Evolutionary conservation across 2,113 vertebrate species (phyloP).

Genomic region (Syngnathus typhle): DNA sequence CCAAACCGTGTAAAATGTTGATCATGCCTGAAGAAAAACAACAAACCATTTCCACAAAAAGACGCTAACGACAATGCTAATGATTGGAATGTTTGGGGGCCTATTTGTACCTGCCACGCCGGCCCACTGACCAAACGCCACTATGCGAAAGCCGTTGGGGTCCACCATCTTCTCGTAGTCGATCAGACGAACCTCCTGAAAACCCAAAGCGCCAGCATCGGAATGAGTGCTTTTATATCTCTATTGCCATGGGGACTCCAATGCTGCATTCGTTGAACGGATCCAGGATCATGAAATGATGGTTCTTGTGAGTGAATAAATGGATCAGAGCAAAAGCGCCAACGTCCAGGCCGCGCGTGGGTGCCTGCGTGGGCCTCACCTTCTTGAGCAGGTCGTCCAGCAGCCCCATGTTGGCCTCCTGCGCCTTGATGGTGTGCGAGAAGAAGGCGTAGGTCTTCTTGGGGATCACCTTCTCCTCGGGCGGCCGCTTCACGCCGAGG

Average conservation of each 20-base stretch:
- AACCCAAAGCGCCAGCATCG: slow-evolving; percentile 9
- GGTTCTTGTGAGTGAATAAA: neutral
- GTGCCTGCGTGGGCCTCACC: slow-evolving; percentile 56
- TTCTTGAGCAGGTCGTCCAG: slow-evolving; percentile 88
- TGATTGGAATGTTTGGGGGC: neutral
- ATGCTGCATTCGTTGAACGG: neutral
- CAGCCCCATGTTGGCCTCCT: slow-evolving; percentile 92
- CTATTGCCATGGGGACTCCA: neutral
- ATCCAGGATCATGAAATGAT: too few species aligned
- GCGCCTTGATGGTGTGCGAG: slow-evolving; percentile 98
- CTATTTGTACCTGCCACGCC: slow-evolving; percentile 85
- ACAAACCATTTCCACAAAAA: neutral
- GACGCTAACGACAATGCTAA: neutral
- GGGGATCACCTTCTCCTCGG: slow-evolving; percentile 85
- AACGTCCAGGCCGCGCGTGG: too few species aligned
- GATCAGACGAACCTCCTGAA: slow-evolving; percentile 89
- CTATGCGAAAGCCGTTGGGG: slow-evolving; percentile 83
- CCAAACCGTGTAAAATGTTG: slow-evolving; percentile 92
- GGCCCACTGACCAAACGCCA: slow-evolving; percentile 97
- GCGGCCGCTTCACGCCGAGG: slow-evolving; percentile 88
- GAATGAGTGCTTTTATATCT: too few species aligned
- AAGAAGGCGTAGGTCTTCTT: slow-evolving; percentile 96
- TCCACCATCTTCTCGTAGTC: slow-evolving; percentile 99
- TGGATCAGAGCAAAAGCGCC: neutral
- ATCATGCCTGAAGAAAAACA: slow-evolving; percentile 84